Evolutionary conservation across 2,888 invertebrate genomes (phyloP).

Genomic region (Hypomecis punctinalis): DNA sequence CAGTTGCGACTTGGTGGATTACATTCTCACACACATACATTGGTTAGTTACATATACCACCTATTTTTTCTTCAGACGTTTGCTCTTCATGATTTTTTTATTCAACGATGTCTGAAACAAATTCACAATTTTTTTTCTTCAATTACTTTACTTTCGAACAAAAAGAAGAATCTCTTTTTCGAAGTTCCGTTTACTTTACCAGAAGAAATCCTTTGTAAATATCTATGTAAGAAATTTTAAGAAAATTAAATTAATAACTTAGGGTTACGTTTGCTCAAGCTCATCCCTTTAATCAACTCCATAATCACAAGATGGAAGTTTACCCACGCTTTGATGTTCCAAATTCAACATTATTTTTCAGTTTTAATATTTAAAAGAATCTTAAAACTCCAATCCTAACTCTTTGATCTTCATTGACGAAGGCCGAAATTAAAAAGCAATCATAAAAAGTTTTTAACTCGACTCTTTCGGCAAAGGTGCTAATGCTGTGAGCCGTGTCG

Average conservation of each 20-base stretch:
- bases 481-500: background rate
- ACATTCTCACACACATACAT: no score
- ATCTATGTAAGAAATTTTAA: constrained; percentile 2
- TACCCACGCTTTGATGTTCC: constrained; percentile 26
- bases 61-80: no score
- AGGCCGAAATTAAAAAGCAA: constrained; percentile 27
- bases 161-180: background rate
- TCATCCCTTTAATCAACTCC: constrained; percentile 22
- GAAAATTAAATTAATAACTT: constrained; percentile 14
- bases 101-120: no score
- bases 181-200: background rate
- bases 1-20: no score
- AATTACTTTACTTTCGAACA: no score
- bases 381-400: constrained; percentile 37
- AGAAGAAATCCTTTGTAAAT: constrained; percentile 9
- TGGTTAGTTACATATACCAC: no score
- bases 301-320: constrained; percentile 16
- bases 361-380: constrained; percentile 25
- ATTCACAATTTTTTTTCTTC: no score
- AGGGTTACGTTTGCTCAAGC: constrained; percentile 10
- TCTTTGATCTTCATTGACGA: constrained; percentile 38
- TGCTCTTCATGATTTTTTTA: no score
- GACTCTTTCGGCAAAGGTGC: constrained; percentile 13
- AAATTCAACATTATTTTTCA: constrained; percentile 21
- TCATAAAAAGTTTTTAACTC: constrained; percentile 24